These are phyloP conservation scores for Spisula subtruncata DNA, from an alignment of 2,888 invertebrate species.

Conservation along the genomic window DNA sequence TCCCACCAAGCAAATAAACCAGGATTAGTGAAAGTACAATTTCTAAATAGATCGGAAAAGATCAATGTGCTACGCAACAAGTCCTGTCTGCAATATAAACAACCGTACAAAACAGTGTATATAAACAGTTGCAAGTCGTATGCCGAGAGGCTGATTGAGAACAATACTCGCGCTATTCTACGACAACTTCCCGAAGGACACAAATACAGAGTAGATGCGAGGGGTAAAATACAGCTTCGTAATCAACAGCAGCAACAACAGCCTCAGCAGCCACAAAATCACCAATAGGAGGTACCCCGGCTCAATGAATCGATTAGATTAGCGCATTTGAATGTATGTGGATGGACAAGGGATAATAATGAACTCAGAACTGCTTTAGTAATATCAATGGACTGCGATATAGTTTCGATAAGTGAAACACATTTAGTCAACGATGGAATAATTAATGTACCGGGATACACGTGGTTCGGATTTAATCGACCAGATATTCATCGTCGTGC, in stretches of 20 bases:
- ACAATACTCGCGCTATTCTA: constrained; percentile 10
- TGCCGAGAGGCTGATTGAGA: constrained; percentile 32
- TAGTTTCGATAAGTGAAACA: constrained; percentile 54
- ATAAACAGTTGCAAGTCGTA: constrained; percentile 39
- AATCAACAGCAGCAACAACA: too few species aligned
- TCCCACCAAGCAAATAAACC: neutral
- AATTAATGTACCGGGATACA: constrained; percentile 34
- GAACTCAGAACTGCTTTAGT: constrained; percentile 28
- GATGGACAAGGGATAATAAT: constrained; percentile 63
- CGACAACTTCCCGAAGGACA: too few species aligned
- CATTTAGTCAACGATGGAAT: constrained; percentile 29
- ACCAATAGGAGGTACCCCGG: constrained; percentile 37
- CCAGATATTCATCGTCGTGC: constrained; percentile 44
- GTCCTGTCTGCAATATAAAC: neutral
- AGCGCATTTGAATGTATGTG: constrained; percentile 59
- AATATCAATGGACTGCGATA: constrained; percentile 35
- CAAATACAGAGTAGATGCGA: constrained; percentile 29
- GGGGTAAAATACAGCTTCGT: constrained; percentile 1
- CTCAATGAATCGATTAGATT: constrained; percentile 26
- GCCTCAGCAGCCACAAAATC: neutral
- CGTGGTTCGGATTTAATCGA: constrained; percentile 55
- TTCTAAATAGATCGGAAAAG: constrained; percentile 23
- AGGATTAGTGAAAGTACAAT: constrained; percentile 26
- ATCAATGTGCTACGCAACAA: constrained; percentile 16
- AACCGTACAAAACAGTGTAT: neutral